Evolutionary conservation across 2,797 vertebrate species (phyloP).

Genomic region (Poeciliopsis turneri): DNA sequence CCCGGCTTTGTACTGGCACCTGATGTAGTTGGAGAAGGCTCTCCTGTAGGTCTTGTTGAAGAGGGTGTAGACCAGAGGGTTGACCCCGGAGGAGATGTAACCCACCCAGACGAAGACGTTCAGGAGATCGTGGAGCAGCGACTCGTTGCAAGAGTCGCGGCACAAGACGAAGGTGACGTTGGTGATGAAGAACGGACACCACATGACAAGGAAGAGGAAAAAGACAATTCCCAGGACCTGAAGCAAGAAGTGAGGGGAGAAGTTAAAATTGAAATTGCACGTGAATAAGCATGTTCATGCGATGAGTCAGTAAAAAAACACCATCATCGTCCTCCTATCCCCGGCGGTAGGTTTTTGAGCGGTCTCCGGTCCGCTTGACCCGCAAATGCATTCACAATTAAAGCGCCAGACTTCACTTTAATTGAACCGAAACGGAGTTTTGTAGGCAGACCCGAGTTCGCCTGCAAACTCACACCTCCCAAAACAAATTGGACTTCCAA

Average conservation of each 20-base stretch:
- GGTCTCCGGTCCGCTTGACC: too few species aligned
- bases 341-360: too few species aligned
- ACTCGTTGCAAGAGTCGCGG: slow-evolving; percentile 85
- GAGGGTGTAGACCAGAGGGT: slow-evolving; percentile 97
- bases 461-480: too few species aligned
- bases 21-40: slow-evolving; percentile 95
- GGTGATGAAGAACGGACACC: slow-evolving; percentile 98
- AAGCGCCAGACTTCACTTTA: too few species aligned
- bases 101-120: slow-evolving; percentile 99
- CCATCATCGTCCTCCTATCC: too few species aligned
- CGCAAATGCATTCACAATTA: too few species aligned
- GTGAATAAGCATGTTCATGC: too few species aligned
- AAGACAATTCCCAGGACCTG: slow-evolving; percentile 94
- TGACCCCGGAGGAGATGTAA: slow-evolving; percentile 96
- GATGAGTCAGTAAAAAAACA: too few species aligned
- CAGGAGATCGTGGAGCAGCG: slow-evolving; percentile 89
- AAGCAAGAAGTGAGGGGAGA: neutral
- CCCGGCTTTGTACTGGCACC: slow-evolving; percentile 84
- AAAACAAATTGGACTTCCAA: too few species aligned
- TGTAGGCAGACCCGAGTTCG: too few species aligned
- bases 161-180: slow-evolving; percentile 95
- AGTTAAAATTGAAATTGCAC: neutral
- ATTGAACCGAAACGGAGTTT: too few species aligned
- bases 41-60: slow-evolving; percentile 97
- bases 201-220: slow-evolving; percentile 98